Conservation (phyloP, 1,140 invertebrate species). For the Neodiprion virginianus region DNA sequence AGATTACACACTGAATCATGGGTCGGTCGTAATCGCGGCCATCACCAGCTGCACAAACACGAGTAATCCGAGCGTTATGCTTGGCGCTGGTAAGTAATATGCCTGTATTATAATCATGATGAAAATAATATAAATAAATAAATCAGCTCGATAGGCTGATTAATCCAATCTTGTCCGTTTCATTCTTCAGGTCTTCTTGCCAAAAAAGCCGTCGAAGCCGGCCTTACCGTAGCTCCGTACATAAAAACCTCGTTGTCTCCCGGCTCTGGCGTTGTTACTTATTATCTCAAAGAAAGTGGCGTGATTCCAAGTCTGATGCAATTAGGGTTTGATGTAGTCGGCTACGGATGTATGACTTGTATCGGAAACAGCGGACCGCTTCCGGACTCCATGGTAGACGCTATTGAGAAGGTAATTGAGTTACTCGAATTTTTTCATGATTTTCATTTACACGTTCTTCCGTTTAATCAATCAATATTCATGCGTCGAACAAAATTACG, state of each 20-base stretch:
- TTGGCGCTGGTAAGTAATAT: conserved; percentile 77
- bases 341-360: conserved; percentile 99
- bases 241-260: conserved; percentile 97
- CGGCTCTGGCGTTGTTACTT: conserved; percentile 96
- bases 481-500: too few species aligned
- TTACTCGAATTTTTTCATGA: background rate
- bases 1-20: conserved; percentile 87
- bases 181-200: conserved; percentile 81
- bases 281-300: conserved; percentile 89
- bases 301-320: conserved; percentile 86
- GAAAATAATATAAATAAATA: conserved; percentile 12
- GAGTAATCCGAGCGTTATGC: conserved; percentile 97
- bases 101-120: conserved; percentile 4
- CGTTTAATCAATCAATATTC: too few species aligned
- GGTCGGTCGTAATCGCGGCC: conserved; percentile 95
- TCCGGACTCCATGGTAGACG: conserved; percentile 87
- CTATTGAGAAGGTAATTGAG: conserved; percentile 85
- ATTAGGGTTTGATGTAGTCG: conserved; percentile 92
- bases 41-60: conserved; percentile 99
- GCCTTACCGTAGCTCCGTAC: conserved; percentile 88
- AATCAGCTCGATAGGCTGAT: conserved; percentile 7
- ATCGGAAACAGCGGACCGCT: conserved; percentile 97
- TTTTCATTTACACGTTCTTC: conserved; percentile 15
- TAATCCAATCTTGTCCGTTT: background rate
- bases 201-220: conserved; percentile 93